These are phyloP conservation scores for Lamellibrachia columna DNA, from an alignment of 2,888 invertebrate species.

Conservation along the genomic window DNA sequence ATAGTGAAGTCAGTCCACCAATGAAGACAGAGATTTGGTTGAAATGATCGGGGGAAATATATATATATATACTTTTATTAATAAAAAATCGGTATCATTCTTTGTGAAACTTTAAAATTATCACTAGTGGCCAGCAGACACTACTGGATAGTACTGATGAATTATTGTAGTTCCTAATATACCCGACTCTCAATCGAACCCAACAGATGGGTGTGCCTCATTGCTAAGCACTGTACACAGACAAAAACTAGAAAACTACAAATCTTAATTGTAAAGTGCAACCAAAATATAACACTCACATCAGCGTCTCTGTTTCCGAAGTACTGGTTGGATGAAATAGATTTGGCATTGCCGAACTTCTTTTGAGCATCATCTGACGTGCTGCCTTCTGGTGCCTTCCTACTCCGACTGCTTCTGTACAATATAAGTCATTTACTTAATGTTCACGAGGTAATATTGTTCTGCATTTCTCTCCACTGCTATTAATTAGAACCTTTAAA, in stretches of 20 bases:
- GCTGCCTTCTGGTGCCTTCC: conserved; percentile 44
- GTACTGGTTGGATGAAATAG: conserved; percentile 97
- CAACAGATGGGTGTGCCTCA: neutral
- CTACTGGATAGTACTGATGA: neutral
- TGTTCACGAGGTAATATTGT: neutral
- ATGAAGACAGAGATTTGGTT: too few species aligned
- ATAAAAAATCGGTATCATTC: neutral
- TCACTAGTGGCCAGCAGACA: neutral
- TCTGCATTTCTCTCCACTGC: neutral
- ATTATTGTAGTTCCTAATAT: neutral
- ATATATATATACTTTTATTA: neutral
- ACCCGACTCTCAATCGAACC: neutral
- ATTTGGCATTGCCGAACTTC: conserved; percentile 96
- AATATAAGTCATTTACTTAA: neutral
- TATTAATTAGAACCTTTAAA: neutral
- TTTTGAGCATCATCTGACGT: conserved; percentile 82
- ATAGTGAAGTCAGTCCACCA: too few species aligned
- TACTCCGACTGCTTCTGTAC: conserved; percentile 50
- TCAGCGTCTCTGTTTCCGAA: conserved; percentile 77
- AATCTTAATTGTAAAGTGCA: neutral
- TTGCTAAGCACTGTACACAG: neutral
- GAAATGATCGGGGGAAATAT: too few species aligned
- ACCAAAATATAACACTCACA: conserved; percentile 47
- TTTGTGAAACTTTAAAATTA: neutral
- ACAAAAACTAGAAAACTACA: neutral